phyloP scores from a whole-genome alignment of 2,797 vertebrate genomes.

The Poeciliopsis presidionis region DNA sequence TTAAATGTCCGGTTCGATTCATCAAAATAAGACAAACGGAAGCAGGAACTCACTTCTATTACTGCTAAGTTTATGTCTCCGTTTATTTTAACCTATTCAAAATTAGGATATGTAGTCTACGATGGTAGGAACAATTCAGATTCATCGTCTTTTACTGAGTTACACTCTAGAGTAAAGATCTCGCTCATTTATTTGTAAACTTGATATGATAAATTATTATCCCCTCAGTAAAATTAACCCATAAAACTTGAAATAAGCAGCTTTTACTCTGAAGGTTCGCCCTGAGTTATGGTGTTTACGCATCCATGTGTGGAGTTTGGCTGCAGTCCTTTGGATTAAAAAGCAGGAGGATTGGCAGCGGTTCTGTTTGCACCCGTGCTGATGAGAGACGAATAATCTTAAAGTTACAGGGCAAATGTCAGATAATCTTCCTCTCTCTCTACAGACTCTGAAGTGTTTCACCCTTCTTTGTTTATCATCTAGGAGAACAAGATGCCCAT shows the following conservation, averaged over 20 bases:
- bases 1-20: constrained; percentile 13
- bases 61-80: neutral
- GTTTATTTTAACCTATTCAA: neutral
- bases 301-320: constrained; percentile 28
- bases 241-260: neutral
- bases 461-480: constrained; percentile 42
- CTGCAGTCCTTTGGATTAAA: constrained; percentile 58
- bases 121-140: neutral
- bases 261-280: constrained; percentile 44
- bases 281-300: constrained; percentile 11
- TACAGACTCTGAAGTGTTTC: constrained; percentile 42
- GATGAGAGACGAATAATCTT: constrained; percentile 75
- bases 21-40: constrained; percentile 60
- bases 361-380: constrained; percentile 50
- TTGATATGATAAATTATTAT: neutral
- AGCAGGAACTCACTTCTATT: neutral
- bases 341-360: constrained; percentile 68
- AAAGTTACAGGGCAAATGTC: constrained; percentile 70
- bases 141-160: neutral
- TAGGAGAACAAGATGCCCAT: constrained; percentile 19
- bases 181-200: neutral
- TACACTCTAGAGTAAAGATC: neutral
- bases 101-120: neutral
- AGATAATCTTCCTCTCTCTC: constrained; percentile 54
- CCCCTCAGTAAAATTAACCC: no score